Percentiles rank a stretch among this genome's conserved stretches.
These are phyloP conservation scores for Gerosis bhagava DNA, from an alignment of 2,888 invertebrate genomes.

Conservation along the genomic window DNA sequence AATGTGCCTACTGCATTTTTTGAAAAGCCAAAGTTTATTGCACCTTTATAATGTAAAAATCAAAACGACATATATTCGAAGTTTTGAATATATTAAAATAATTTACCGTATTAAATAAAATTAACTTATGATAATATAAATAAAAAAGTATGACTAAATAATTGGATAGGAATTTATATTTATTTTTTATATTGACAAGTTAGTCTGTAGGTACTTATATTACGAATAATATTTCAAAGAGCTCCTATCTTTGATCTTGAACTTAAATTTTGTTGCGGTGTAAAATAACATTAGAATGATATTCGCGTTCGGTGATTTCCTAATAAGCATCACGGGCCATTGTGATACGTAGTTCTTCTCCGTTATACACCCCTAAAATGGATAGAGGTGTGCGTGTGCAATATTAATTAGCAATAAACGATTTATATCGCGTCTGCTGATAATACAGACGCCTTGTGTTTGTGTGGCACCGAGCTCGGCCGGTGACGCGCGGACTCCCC, in stretches of 20 bases:
- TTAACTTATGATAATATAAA: no score
- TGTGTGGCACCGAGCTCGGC: slow-evolving; percentile 45
- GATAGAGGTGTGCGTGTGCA: slow-evolving; percentile 59
- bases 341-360: slow-evolving; percentile 61
- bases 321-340: slow-evolving; percentile 54
- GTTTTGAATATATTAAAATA: no score
- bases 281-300: slow-evolving; percentile 48
- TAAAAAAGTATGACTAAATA: no score
- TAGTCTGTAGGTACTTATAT: no score
- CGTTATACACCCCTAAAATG: slow-evolving; percentile 71
- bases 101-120: no score
- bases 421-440: slow-evolving; percentile 65
- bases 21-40: no score
- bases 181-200: no score
- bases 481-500: slow-evolving; percentile 59
- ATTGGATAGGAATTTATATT: no score
- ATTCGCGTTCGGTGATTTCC: slow-evolving; percentile 48
- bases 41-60: no score
- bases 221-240: no score
- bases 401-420: slow-evolving; percentile 72
- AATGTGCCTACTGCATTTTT: no score
- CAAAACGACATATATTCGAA: no score
- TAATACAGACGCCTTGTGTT: slow-evolving; percentile 57
- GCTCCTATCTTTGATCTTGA: slow-evolving; percentile 2
- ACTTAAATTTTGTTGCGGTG: slow-evolving; percentile 5